These are phyloP conservation scores for Lamellibrachia columna DNA, from an alignment of 2,888 invertebrate genomes.

Conservation along the genomic window DNA sequence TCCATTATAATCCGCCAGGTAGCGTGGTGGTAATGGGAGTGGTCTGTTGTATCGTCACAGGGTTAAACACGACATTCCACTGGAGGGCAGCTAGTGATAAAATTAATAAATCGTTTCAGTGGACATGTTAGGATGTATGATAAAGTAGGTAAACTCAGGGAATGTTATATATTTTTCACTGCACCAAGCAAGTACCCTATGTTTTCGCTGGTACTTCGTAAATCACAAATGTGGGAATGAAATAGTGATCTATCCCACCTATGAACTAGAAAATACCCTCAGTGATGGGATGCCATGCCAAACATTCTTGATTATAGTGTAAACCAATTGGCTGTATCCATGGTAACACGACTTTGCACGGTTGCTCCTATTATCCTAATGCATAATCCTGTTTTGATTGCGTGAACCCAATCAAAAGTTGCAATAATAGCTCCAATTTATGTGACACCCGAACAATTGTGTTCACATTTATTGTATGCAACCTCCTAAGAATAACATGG, in stretches of 20 bases:
- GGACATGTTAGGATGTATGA: not conserved
- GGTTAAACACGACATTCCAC: not conserved
- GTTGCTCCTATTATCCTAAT: not conserved
- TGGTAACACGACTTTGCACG: not conserved
- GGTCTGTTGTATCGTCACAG: not conserved
- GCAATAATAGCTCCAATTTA: not conserved
- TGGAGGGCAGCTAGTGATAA: not conserved
- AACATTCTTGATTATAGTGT: not conserved
- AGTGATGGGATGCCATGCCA: not conserved
- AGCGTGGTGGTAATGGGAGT: too few species aligned
- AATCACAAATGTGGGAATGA: not conserved
- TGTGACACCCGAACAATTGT: not conserved
- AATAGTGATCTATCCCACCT: not conserved
- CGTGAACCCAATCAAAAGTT: not conserved
- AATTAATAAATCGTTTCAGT: not conserved
- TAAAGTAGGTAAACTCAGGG: not conserved
- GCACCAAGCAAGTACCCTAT: not conserved
- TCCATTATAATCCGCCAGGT: too few species aligned
- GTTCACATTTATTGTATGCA: not conserved
- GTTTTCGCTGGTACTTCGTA: not conserved
- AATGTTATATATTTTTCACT: not conserved
- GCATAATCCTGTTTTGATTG: not conserved
- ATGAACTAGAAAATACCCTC: not conserved
- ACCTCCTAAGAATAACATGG: not conserved
- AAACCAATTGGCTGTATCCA: not conserved